Conservation (phyloP, 2,797 vertebrate species). For the Notoglanidium macrostoma region DNA sequence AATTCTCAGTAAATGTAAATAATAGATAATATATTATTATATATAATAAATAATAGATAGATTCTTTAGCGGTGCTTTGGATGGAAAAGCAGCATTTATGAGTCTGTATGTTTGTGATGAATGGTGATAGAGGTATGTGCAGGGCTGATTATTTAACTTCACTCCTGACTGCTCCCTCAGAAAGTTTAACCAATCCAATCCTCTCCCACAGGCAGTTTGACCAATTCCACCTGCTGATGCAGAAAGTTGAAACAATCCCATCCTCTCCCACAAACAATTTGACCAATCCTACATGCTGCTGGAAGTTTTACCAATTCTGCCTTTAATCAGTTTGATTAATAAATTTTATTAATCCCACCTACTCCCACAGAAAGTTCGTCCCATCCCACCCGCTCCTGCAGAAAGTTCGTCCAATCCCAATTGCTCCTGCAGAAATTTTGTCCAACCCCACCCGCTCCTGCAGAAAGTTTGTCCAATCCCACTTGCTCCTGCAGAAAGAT, state of each 20-base stretch:
- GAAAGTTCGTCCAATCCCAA: too few species aligned
- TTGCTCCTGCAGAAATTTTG: too few species aligned
- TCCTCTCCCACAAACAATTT: not conserved
- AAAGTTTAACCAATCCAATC: not conserved
- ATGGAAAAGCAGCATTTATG: not conserved
- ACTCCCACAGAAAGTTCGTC: too few species aligned
- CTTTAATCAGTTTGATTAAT: too few species aligned
- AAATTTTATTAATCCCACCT: too few species aligned
- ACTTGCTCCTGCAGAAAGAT: too few species aligned
- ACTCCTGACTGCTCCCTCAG: not conserved
- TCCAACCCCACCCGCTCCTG: too few species aligned
- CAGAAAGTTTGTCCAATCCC: too few species aligned
- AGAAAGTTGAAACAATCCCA: not conserved
- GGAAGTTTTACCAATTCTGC: not conserved
- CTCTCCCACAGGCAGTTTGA: not conserved
- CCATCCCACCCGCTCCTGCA: too few species aligned
- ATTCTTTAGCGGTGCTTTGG: not conserved
- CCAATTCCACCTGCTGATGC: not conserved
- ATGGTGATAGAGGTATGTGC: not conserved
- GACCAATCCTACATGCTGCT: not conserved
- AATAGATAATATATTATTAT: not conserved
- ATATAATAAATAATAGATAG: not conserved
- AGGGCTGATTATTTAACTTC: not conserved
- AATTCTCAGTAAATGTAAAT: not conserved
- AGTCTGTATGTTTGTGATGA: not conserved